Conservation (phyloP, 2,113 vertebrate genomes). For the Ia io region DNA sequence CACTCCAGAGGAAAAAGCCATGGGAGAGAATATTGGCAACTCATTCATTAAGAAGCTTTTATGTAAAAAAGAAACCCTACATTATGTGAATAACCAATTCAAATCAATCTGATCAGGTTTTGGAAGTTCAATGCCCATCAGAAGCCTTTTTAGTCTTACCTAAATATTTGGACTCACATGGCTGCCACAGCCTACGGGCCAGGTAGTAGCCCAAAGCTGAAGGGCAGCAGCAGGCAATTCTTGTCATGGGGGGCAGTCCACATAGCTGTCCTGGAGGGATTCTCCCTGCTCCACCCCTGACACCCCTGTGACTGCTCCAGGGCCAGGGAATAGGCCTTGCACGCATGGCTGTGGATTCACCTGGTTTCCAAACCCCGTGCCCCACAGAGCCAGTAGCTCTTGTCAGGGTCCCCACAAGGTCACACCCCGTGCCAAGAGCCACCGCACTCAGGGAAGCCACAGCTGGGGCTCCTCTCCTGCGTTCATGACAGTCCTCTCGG, state of each 20-base stretch:
- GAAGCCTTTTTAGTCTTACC: background rate
- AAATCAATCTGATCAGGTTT: background rate
- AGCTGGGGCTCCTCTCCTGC: background rate
- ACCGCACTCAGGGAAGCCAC: background rate
- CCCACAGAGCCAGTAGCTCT: background rate
- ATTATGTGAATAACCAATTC: background rate
- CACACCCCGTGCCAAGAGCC: background rate
- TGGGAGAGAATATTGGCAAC: background rate
- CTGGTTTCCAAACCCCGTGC: background rate
- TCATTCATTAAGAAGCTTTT: background rate
- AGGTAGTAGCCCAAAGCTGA: background rate
- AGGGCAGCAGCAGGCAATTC: accelerated
- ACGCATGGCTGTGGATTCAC: too few species aligned
- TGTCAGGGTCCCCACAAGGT: background rate
- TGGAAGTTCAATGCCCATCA: background rate
- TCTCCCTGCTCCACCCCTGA: background rate
- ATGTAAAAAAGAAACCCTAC: background rate
- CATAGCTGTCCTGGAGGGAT: background rate
- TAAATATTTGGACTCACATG: background rate
- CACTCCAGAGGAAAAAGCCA: background rate
- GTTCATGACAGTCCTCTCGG: background rate
- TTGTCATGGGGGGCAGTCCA: background rate
- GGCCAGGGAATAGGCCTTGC: background rate
- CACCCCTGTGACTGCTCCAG: background rate
- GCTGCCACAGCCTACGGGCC: background rate